A percentile compares a stretch with the other conserved stretches of the same genome.
Conservation (phyloP, 2,113 vertebrate genomes). For the Tenrec ecaudatus region DNA sequence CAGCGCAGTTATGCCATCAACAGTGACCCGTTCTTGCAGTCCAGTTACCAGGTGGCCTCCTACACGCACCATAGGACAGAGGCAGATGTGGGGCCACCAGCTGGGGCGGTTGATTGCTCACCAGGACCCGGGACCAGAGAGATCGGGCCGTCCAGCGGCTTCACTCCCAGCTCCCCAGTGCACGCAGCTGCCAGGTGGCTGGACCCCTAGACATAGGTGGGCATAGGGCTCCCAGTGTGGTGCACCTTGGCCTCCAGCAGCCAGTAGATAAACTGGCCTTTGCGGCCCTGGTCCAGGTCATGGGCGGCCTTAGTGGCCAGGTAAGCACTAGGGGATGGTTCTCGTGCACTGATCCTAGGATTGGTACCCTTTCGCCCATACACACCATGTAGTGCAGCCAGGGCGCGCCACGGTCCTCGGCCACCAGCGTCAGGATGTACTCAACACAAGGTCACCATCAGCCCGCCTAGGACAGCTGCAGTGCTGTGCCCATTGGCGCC, state of each 20-base stretch:
- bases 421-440: conserved; percentile 95
- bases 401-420: conserved; percentile 87
- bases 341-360: conserved; percentile 85
- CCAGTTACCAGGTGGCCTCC: conserved; percentile 82
- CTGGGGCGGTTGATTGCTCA: too few relatives aligned
- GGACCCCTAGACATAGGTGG: conserved; percentile 84
- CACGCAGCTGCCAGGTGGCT: conserved; percentile 80
- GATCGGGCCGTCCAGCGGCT: conserved; percentile 81
- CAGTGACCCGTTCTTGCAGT: conserved; percentile 81
- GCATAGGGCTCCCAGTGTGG: conserved; percentile 68
- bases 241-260: conserved; percentile 79
- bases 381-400: background rate
- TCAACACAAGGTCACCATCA: conserved; percentile 93
- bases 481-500: conserved; percentile 93
- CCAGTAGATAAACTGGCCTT: conserved; percentile 85
- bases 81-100: conserved; percentile 78
- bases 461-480: conserved; percentile 93
- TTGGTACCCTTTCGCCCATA: too few relatives aligned
- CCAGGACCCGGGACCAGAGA: conserved; percentile 67
- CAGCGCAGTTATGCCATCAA: conserved; percentile 78
- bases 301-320: conserved; percentile 88
- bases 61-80: conserved; percentile 77
- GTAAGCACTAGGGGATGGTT: conserved; percentile 93
- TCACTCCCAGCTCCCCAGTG: conserved; percentile 73
- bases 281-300: conserved; percentile 90